Conservation (phyloP, 1,140 invertebrate genomes). For the Drosophila nannoptera region DNA sequence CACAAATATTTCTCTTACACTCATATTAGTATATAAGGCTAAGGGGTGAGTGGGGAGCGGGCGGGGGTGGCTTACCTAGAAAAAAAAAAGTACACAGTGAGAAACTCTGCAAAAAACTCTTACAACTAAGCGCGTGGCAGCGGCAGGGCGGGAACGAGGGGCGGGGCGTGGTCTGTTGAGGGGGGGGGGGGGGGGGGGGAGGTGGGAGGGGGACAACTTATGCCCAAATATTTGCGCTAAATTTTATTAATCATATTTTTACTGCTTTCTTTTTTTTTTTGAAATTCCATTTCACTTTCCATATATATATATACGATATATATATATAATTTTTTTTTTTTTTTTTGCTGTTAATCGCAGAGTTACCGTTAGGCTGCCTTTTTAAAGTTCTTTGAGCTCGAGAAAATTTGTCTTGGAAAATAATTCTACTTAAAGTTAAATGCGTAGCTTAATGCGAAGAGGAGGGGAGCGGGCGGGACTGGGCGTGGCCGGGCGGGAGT, state of each 20-base stretch:
- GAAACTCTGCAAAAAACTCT: conserved; percentile 42
- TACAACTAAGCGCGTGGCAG: conserved; percentile 40
- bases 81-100: background rate
- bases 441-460: conserved; percentile 25
- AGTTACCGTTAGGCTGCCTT: conserved; percentile 55
- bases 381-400: conserved; percentile 56
- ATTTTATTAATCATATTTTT: conserved; percentile 24
- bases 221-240: conserved; percentile 67
- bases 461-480: conserved; percentile 7
- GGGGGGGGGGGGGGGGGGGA: conserved; percentile 22
- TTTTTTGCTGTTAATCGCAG: conserved; percentile 50
- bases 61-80: background rate
- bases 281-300: conserved; percentile 69
- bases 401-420: conserved; percentile 39
- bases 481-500: background rate
- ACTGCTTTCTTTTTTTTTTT: conserved; percentile 39
- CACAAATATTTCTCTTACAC: conserved; percentile 12
- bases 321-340: conserved; percentile 23
- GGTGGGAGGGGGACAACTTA: conserved; percentile 32
- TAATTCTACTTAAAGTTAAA: conserved; percentile 70
- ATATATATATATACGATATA: background rate
- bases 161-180: background rate
- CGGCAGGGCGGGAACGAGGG: no score
- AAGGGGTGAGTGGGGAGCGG: conserved; percentile 3
- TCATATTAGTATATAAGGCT: conserved; percentile 52